phyloP scores from a whole-genome alignment of 2,888 invertebrate genomes.

The Eupithecia abbreviata region DNA sequence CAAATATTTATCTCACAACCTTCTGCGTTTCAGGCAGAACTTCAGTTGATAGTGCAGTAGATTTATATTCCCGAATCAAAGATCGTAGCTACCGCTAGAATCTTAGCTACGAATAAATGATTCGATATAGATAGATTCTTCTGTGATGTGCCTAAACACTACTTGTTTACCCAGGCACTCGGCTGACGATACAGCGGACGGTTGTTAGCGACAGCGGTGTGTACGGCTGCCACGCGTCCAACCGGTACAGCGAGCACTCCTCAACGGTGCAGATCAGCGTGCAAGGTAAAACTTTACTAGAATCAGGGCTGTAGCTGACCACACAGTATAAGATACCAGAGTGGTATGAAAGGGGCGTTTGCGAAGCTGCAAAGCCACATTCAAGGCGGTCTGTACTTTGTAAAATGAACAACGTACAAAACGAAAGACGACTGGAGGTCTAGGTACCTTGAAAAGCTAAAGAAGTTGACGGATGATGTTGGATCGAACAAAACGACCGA shows the following conservation, averaged over 20 bases:
- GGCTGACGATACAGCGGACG: conserved; percentile 87
- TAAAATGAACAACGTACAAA: no score
- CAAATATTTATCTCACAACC: no score
- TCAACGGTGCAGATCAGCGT: conserved; percentile 88
- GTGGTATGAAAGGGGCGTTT: not conserved
- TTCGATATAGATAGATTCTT: no score
- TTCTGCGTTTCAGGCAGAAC: not conserved
- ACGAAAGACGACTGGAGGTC: no score
- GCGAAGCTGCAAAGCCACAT: not conserved
- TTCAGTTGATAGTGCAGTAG: not conserved
- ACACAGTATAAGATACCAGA: not conserved
- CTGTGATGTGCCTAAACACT: not conserved
- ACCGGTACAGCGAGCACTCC: conserved; percentile 87
- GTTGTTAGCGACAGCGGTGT: conserved; percentile 88
- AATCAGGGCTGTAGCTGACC: not conserved
- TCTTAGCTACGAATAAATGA: no score
- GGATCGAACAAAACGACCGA: not conserved
- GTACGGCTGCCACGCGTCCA: conserved; percentile 93
- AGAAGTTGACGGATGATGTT: not conserved
- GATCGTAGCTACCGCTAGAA: not conserved
- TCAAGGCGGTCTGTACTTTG: not conserved
- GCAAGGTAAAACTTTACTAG: conserved; percentile 85
- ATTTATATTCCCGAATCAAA: not conserved
- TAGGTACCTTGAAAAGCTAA: no score
- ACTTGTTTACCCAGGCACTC: conserved; percentile 77